Conservation (phyloP, 2,888 invertebrate genomes). For the Hetaerina titia region DNA sequence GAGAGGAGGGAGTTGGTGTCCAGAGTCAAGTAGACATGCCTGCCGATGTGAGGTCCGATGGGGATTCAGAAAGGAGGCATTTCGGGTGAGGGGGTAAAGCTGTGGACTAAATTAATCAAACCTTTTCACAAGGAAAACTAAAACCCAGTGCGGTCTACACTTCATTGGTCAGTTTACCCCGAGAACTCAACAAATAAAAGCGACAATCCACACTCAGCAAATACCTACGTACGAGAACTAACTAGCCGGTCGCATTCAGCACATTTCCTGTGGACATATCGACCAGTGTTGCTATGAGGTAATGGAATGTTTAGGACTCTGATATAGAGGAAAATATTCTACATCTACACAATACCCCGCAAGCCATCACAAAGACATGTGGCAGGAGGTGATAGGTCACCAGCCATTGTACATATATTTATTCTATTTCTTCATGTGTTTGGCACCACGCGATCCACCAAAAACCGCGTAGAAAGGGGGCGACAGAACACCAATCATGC, state of each 20-base stretch:
- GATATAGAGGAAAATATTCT: too few relatives aligned
- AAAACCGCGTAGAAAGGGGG: too few relatives aligned
- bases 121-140: not conserved
- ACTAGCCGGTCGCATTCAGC: not conserved
- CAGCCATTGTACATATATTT: too few relatives aligned
- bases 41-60: not conserved
- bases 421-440: too few relatives aligned
- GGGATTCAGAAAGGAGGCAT: not conserved
- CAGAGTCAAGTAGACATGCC: not conserved
- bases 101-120: slow-evolving; percentile 26
- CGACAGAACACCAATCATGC: too few relatives aligned
- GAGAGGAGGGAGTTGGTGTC: not conserved
- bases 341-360: too few relatives aligned
- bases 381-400: too few relatives aligned
- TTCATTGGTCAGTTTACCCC: not conserved
- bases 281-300: too few relatives aligned
- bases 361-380: too few relatives aligned
- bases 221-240: not conserved
- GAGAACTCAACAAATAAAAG: not conserved
- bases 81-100: not conserved
- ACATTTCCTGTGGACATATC: not conserved
- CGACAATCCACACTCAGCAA: not conserved
- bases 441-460: too few relatives aligned
- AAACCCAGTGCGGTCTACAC: not conserved
- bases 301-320: too few relatives aligned